Percentiles rank a stretch among this genome's conserved stretches.
Evolutionary conservation across 2,113 vertebrate species (phyloP).

Genomic region (Rhinolophus sinicus): DNA sequence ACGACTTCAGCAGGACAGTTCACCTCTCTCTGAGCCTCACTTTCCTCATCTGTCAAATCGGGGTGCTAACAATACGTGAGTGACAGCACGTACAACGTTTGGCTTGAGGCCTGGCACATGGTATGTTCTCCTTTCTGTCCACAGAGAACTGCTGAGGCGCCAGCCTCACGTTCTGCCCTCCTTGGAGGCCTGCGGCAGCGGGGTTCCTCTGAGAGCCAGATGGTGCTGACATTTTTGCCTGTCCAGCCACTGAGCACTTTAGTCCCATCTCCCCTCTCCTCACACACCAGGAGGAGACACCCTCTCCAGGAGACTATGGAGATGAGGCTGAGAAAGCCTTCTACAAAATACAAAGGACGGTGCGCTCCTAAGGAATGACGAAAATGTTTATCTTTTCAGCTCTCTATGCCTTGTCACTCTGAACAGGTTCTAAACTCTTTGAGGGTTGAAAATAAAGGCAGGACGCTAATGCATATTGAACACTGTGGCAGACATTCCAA

Average conservation of each 20-base stretch:
- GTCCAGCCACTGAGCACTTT: not conserved
- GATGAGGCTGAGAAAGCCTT: not conserved
- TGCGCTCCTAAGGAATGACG: not conserved
- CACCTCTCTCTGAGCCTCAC: not conserved
- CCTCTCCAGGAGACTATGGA: not conserved
- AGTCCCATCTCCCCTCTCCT: not conserved
- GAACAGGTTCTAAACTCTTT: slow-evolving; percentile 27
- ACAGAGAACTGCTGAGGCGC: not conserved
- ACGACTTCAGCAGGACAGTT: not conserved
- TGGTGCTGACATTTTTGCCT: not conserved
- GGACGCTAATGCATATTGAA: not conserved
- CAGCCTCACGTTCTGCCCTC: not conserved
- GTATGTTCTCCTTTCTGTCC: not conserved
- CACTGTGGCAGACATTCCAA: not conserved
- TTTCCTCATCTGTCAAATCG: not conserved
- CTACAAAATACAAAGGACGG: not conserved
- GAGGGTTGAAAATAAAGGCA: slow-evolving; percentile 30
- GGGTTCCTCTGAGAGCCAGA: not conserved
- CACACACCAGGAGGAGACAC: too few species aligned
- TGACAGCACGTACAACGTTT: fast-evolving
- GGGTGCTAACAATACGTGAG: fast-evolving
- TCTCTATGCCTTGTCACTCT: not conserved
- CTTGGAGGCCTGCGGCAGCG: not conserved
- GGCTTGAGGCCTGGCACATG: too few species aligned
- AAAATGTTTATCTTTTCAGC: slow-evolving; percentile 35